phyloP scores from a whole-genome alignment of 1,140 invertebrate species.

The Gryllus bimaculatus region DNA sequence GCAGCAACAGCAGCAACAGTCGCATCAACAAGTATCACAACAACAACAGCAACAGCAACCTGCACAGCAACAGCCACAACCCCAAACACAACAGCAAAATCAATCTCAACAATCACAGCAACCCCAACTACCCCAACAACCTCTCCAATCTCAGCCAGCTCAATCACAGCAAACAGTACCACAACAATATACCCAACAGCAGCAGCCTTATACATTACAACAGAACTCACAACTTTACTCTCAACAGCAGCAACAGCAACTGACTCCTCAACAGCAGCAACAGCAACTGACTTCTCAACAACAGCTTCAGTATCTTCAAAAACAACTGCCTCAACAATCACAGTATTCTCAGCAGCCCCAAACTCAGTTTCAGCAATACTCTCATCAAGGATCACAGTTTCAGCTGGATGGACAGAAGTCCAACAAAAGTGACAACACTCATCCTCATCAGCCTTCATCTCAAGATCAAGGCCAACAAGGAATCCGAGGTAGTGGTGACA shows the following conservation, averaged over 20 bases:
- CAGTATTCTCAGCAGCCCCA: conserved; percentile 11
- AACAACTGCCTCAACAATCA: conserved; percentile 14
- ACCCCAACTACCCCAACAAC: too few relatives aligned
- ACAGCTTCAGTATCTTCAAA: neutral
- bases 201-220: conserved; percentile 17
- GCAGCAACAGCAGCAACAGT: neutral
- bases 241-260: neutral
- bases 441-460: neutral
- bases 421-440: neutral
- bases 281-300: neutral
- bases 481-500: neutral
- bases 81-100: too few relatives aligned
- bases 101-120: too few relatives aligned
- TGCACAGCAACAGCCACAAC: too few relatives aligned
- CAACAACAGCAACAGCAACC: too few relatives aligned
- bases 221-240: conserved; percentile 15
- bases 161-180: too few relatives aligned
- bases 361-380: neutral
- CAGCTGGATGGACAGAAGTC: neutral
- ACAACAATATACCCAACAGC: neutral
- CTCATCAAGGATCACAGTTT: neutral
- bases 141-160: too few relatives aligned
- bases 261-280: neutral
- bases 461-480: neutral
- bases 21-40: too few relatives aligned